A percentile compares a stretch with the other conserved stretches of the same genome.
phyloP scores from a whole-genome alignment of 2,113 vertebrate genomes.

The Stercorarius parasiticus region DNA sequence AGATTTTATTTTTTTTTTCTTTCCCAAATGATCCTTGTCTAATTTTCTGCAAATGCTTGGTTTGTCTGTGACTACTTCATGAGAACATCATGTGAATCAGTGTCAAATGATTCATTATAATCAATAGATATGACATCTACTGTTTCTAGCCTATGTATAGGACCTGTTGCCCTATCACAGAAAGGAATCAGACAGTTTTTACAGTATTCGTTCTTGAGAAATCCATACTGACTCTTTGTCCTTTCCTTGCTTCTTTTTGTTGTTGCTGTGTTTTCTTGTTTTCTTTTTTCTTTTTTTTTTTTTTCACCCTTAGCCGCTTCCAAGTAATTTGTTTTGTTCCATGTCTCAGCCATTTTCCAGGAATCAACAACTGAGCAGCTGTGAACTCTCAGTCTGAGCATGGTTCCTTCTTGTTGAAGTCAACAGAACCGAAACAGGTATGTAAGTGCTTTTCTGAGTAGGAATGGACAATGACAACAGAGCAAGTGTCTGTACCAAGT shows the following conservation, averaged over 20 bases:
- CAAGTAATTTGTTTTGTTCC: neutral
- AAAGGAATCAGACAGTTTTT: neutral
- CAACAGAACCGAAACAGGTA: neutral
- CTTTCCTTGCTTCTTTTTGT: neutral
- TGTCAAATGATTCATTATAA: neutral
- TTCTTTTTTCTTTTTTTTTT: neutral
- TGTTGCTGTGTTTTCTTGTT: neutral
- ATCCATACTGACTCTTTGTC: neutral
- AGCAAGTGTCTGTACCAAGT: neutral
- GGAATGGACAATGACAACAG: neutral
- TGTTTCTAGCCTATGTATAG: neutral
- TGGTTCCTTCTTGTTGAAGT: neutral
- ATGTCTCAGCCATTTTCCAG: neutral
- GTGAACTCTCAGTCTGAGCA: neutral
- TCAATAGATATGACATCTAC: rapidly evolving
- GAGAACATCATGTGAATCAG: neutral
- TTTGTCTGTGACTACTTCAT: neutral
- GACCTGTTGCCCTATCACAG: neutral
- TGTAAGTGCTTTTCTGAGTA: neutral
- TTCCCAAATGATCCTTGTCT: neutral
- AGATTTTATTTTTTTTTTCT: neutral
- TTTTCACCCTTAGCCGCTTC: rapidly evolving
- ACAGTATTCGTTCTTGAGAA: neutral
- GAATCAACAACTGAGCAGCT: neutral
- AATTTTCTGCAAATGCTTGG: neutral